Evolutionary conservation across 2,888 invertebrate genomes (phyloP).

Genomic region (Eupithecia tripunctaria): DNA sequence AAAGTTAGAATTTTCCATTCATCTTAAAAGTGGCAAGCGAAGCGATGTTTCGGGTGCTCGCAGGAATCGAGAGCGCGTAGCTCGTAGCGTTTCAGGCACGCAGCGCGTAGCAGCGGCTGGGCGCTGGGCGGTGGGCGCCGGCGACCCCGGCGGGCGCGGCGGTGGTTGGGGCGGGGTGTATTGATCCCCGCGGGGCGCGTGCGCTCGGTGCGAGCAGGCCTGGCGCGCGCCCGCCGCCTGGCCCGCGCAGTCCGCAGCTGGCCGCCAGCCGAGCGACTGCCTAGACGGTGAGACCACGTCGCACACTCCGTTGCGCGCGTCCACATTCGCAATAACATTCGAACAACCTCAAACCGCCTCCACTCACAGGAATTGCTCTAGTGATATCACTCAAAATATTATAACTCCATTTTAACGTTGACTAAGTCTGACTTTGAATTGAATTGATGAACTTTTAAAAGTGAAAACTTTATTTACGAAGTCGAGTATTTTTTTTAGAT

Average conservation of each 20-base stretch:
- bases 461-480: slow-evolving; percentile 58
- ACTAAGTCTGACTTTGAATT: slow-evolving; percentile 46
- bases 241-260: slow-evolving; percentile 80
- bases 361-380: slow-evolving; percentile 71
- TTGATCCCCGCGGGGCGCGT: slow-evolving; percentile 80
- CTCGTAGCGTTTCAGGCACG: slow-evolving; percentile 39
- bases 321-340: slow-evolving; percentile 76
- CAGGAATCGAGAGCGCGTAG: slow-evolving; percentile 42
- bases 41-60: slow-evolving; percentile 39
- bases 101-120: slow-evolving; percentile 46
- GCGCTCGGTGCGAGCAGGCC: slow-evolving; percentile 68
- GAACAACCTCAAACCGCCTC: slow-evolving; percentile 73
- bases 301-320: slow-evolving; percentile 47
- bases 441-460: slow-evolving; percentile 47
- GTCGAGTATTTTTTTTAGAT: slow-evolving; percentile 12
- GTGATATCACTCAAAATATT: slow-evolving; percentile 63
- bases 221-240: slow-evolving; percentile 60
- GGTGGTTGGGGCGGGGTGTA: slow-evolving; percentile 78
- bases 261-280: slow-evolving; percentile 76
- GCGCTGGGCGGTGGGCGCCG: slow-evolving; percentile 46
- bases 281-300: slow-evolving; percentile 49
- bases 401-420: slow-evolving; percentile 48
- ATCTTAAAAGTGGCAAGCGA: slow-evolving; percentile 29
- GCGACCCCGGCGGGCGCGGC: slow-evolving; percentile 61
- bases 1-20: slow-evolving; percentile 57